phyloP scores from a whole-genome alignment of 2,888 invertebrate genomes.

The Archips xylosteana region DNA sequence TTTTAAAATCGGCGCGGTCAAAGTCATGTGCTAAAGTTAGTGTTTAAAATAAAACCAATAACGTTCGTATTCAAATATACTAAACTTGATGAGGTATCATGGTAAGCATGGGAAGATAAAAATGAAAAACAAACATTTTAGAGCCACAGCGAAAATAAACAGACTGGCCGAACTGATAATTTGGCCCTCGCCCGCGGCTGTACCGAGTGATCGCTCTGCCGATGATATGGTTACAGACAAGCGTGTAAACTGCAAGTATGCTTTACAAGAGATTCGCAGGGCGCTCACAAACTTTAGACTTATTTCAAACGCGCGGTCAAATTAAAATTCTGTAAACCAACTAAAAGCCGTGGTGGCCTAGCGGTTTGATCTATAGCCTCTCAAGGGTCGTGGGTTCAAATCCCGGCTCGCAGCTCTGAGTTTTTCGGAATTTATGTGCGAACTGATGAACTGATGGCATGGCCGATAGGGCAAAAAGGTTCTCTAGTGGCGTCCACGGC shows the following conservation, averaged over 20 bases:
- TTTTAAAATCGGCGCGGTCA: too few relatives aligned
- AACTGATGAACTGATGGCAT: too few relatives aligned
- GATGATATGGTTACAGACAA: constrained; percentile 65
- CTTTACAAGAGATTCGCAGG: constrained; percentile 1
- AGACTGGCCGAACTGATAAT: constrained; percentile 66
- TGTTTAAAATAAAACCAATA: neutral
- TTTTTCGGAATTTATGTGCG: too few relatives aligned
- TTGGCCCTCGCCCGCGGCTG: constrained; percentile 55
- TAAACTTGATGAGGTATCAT: neutral
- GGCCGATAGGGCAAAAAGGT: too few relatives aligned
- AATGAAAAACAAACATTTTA: constrained; percentile 15
- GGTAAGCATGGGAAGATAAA: neutral
- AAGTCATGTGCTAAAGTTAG: too few relatives aligned
- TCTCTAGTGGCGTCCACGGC: too few relatives aligned
- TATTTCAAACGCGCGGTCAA: too few relatives aligned
- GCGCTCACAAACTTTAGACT: neutral
- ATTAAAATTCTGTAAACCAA: too few relatives aligned
- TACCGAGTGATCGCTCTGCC: constrained; percentile 69
- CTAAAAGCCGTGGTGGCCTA: too few relatives aligned
- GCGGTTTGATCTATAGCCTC: too few relatives aligned
- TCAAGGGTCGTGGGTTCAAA: too few relatives aligned
- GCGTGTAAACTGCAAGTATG: constrained; percentile 17
- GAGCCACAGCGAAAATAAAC: constrained; percentile 45
- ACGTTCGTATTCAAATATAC: neutral
- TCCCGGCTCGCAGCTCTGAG: too few relatives aligned